Evolutionary conservation across 1,140 invertebrate species (phyloP).

Genomic region (Drosophila setifemur): DNA sequence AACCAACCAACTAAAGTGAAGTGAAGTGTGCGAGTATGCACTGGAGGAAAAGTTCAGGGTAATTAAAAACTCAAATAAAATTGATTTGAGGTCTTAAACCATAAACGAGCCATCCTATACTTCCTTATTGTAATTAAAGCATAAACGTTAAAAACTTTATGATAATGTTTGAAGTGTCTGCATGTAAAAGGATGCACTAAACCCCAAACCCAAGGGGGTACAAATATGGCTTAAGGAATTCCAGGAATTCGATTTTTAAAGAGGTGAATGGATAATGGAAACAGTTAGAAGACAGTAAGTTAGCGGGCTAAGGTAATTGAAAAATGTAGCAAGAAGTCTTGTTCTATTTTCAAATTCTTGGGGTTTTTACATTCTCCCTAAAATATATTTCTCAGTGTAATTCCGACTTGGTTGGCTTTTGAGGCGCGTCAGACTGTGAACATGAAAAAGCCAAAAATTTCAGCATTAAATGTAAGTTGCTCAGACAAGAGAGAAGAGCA

Average conservation of each 20-base stretch:
- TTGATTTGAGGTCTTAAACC: too few relatives aligned
- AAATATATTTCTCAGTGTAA: constrained; percentile 1
- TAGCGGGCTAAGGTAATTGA: background rate
- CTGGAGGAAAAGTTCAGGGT: background rate
- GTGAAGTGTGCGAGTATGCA: constrained; percentile 53
- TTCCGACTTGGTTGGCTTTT: constrained; percentile 36
- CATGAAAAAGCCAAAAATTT: constrained; percentile 72
- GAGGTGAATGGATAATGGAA: background rate
- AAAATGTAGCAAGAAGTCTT: too few relatives aligned
- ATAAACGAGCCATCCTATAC: background rate
- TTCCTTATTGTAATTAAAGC: too few relatives aligned
- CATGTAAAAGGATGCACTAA: too few relatives aligned
- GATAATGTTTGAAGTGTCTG: too few relatives aligned
- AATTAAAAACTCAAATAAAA: background rate
- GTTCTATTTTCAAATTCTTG: too few relatives aligned
- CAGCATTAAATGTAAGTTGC: constrained; percentile 73
- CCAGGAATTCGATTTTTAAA: too few relatives aligned
- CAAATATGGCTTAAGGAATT: too few relatives aligned
- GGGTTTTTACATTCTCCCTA: too few relatives aligned
- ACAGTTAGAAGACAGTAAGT: background rate
- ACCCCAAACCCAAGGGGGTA: too few relatives aligned
- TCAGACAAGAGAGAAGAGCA: constrained; percentile 38
- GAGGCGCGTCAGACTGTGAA: constrained; percentile 78
- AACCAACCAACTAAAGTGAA: constrained; percentile 42
- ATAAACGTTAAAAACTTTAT: too few relatives aligned